Evolutionary conservation across 2,888 invertebrate genomes (phyloP), one percentile per base, ranked within the genome.

Genomic region (Odiellus spinosus): DNA sequence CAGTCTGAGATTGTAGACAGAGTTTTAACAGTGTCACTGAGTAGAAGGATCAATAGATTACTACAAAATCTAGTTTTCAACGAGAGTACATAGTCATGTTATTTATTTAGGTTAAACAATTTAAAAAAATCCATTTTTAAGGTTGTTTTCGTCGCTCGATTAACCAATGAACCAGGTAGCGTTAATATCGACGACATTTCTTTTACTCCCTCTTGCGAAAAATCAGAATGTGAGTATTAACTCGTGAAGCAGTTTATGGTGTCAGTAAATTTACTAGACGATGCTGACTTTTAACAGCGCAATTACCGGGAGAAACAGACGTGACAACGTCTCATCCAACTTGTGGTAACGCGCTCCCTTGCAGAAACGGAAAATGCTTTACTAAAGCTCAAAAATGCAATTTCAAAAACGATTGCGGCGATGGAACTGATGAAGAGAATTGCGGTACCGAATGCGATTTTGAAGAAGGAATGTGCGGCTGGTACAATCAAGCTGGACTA

Each of bases 131-230:
- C n/a, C n/a, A n/a, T n/a, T n/a, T n/a, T n/a, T n/a, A n/a, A 51
- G 51, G 42, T 47, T 42, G 49, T 52, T 14, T 26, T 52, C 12
- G 49, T 47, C 44, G 52, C 49, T 11, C 12, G 10, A 8, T 14
- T 47, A n/a, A 32, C 32, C 3, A 3, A 6, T 8, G 12, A 18
- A 4, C 20, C 14, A 12, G 46, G 52, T 3, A 50, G 44, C 19
- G 35, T 54, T 18, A 49, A 35, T 18, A 49, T 54, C 15, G 54
- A 54, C 35, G 54, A 54, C 21, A 41, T 54, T 18, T 54, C 54
- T 1, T 21, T 54, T 4, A 48, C 50, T 8, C 38, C 34, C 4
- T 38, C n/a, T 3, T 54, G 54, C 26, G 34, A 45, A n/a, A 2
- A 40, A 12, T 40, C 49, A 38, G 49, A 49, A 47, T 33, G 36